These are phyloP conservation scores for Micrastur ruficollis DNA, from an alignment of 2,797 vertebrate species.

Conservation along the genomic window DNA sequence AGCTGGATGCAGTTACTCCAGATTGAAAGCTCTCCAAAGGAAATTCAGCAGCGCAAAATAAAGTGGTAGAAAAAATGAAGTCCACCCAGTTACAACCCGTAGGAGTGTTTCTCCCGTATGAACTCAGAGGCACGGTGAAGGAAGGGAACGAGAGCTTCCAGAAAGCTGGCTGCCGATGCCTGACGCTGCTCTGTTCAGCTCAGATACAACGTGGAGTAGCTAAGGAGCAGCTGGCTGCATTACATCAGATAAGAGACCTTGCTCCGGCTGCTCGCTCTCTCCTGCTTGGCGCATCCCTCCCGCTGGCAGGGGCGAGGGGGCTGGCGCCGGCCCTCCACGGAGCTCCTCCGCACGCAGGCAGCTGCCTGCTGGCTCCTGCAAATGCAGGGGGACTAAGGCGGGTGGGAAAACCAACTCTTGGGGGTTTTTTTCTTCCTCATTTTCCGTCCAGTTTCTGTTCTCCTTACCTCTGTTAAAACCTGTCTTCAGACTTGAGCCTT, in stretches of 20 bases:
- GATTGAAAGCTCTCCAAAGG: background rate
- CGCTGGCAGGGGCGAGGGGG: background rate
- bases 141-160: background rate
- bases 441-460: background rate
- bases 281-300: background rate
- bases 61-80: background rate
- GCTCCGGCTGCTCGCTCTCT: background rate
- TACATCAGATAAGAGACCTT: no score
- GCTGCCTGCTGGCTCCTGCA: background rate
- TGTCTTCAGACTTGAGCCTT: background rate
- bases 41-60: background rate
- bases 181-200: background rate
- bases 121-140: background rate
- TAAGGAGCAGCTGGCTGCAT: background rate
- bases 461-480: background rate
- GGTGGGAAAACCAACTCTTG: background rate
- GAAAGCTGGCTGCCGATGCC: background rate
- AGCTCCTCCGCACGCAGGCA: background rate
- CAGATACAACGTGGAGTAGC: background rate
- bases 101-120: background rate
- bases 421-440: background rate
- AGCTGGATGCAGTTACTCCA: background rate
- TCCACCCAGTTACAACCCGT: background rate
- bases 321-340: background rate
- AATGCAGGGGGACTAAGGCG: fast-evolving